Conservation (phyloP, 2,113 vertebrate species). For the Clupea harengus region DNA sequence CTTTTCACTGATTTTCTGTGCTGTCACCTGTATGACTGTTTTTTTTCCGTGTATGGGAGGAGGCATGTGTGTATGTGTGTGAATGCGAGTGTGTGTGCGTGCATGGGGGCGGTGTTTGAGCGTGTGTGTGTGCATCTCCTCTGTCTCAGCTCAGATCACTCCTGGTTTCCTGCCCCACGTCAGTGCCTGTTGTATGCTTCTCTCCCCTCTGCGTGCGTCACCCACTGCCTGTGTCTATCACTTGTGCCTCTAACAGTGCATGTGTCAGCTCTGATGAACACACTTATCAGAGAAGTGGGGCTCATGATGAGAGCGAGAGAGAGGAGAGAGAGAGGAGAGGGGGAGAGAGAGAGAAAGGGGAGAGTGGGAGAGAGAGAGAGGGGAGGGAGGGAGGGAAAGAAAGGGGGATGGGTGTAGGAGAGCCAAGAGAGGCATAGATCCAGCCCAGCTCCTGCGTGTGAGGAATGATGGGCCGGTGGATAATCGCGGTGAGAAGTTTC, state of each 20-base stretch:
- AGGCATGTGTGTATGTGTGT: not conserved
- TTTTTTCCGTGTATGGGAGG: not conserved
- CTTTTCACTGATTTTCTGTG: not conserved
- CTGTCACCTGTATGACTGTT: not conserved
- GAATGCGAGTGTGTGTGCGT: not conserved
- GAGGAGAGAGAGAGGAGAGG: not conserved
- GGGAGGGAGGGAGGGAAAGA: not conserved
- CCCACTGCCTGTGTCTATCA: not conserved
- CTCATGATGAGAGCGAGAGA: not conserved
- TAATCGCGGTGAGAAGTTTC: not conserved
- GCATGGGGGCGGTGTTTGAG: not conserved
- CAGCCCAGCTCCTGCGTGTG: not conserved
- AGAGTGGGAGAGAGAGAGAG: not conserved
- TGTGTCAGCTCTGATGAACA: not conserved
- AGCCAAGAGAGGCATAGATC: not conserved
- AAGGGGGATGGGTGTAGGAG: not conserved
- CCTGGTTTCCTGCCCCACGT: not conserved
- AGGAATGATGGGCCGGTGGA: not conserved
- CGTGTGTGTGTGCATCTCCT: not conserved
- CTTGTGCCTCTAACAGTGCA: not conserved
- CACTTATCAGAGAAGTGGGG: not conserved
- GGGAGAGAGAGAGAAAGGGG: not conserved
- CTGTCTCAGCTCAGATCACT: no score
- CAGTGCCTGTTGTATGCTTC: not conserved
- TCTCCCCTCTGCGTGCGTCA: not conserved